Evolutionary conservation across 2,888 invertebrate species (phyloP).

Genomic region (Pristionchus mayeri): DNA sequence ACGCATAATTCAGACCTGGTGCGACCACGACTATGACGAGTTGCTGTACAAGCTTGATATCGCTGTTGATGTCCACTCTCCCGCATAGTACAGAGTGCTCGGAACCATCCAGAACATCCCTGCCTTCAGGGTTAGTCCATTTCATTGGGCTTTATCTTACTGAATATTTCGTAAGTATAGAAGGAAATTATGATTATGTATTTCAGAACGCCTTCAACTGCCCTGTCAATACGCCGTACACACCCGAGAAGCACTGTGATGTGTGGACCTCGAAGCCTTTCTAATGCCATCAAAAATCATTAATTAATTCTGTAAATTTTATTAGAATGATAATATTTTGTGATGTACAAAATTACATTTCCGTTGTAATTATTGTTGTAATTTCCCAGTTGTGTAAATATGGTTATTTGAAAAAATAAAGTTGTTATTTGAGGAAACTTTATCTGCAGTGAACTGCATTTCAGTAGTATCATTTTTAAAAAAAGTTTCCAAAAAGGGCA

Average conservation of each 20-base stretch:
- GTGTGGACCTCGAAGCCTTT: slow-evolving; percentile 63
- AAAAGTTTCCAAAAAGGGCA: too few relatives aligned
- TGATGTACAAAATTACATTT: too few relatives aligned
- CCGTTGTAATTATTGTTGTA: too few relatives aligned
- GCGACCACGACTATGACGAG: slow-evolving; percentile 55
- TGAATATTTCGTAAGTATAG: neutral
- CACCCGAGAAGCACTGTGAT: slow-evolving; percentile 61
- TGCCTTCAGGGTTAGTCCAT: slow-evolving; percentile 56
- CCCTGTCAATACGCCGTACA: slow-evolving; percentile 56
- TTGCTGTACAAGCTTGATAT: slow-evolving; percentile 51
- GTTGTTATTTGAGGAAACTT: too few relatives aligned
- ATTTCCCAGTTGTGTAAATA: too few relatives aligned
- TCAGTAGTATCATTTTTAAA: too few relatives aligned
- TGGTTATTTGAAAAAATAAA: too few relatives aligned
- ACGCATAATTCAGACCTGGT: slow-evolving; percentile 67
- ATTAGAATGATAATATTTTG: too few relatives aligned
- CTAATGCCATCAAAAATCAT: neutral
- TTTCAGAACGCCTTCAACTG: slow-evolving; percentile 63
- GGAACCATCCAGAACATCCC: slow-evolving; percentile 68
- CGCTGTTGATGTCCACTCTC: slow-evolving; percentile 65
- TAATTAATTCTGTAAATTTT: too few relatives aligned
- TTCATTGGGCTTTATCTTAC: neutral
- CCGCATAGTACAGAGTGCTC: slow-evolving; percentile 62
- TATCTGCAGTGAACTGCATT: too few relatives aligned
- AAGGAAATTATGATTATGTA: neutral